Percentiles rank a stretch among this genome's conserved stretches.
Evolutionary conservation across 2,113 vertebrate genomes (phyloP).

Genomic region (Mastomys natalensis): DNA sequence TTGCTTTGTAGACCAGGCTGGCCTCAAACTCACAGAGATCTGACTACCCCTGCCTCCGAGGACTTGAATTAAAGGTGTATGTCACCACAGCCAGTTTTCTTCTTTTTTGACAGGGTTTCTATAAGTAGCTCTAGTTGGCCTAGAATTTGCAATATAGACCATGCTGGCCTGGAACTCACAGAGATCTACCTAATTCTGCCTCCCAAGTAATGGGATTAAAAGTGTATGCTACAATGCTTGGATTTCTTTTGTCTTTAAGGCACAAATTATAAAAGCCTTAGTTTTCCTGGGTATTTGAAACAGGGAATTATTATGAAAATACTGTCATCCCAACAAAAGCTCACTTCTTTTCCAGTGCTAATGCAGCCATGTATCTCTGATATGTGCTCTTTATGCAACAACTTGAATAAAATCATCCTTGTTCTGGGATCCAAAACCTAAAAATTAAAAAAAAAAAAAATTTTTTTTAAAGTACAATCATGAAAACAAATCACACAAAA

Average conservation of each 20-base stretch:
- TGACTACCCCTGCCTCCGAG: too few relatives aligned
- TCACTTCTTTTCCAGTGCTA: slow-evolving; percentile 97
- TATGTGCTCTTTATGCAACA: slow-evolving; percentile 95
- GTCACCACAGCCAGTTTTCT: background rate
- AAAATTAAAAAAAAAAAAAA: slow-evolving; percentile 10
- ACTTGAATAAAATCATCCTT: slow-evolving; percentile 98
- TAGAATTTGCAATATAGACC: background rate
- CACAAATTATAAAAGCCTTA: background rate
- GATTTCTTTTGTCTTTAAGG: slow-evolving; percentile 30
- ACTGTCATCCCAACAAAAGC: slow-evolving; percentile 58
- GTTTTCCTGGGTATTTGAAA: slow-evolving; percentile 11
- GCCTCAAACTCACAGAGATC: too few relatives aligned
- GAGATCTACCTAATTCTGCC: background rate
- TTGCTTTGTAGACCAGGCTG: too few relatives aligned
- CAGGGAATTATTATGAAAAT: slow-evolving; percentile 28
- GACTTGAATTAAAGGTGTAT: too few relatives aligned
- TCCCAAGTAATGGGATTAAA: background rate
- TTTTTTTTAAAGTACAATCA: background rate
- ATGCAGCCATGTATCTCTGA: slow-evolving; percentile 98
- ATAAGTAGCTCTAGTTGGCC: background rate
- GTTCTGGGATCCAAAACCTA: slow-evolving; percentile 97
- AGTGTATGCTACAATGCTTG: background rate
- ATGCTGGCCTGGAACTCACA: background rate
- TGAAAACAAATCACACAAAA: slow-evolving; percentile 1
- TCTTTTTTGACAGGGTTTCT: background rate